Evolutionary conservation across 2,113 vertebrate genomes (phyloP).

Genomic region (Psephotus haematonotus): DNA sequence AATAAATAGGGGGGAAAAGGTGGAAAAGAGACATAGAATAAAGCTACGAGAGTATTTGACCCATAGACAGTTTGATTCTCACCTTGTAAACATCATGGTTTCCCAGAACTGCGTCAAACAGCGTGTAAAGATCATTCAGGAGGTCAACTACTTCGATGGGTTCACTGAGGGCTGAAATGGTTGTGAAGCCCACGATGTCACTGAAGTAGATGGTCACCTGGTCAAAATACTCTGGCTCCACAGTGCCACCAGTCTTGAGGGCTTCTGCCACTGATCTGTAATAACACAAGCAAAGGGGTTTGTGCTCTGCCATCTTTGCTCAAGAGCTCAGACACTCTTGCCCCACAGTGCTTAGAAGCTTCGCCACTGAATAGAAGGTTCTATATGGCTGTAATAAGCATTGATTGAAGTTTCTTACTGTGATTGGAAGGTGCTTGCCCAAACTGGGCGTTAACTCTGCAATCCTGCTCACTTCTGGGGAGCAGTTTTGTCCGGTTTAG

Average conservation of each 20-base stretch:
- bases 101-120: conserved; percentile 89
- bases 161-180: conserved; percentile 92
- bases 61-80: neutral
- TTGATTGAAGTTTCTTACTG: neutral
- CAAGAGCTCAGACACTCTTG: neutral
- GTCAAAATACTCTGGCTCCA: conserved; percentile 92
- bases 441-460: neutral
- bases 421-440: neutral
- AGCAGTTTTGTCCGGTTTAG: neutral
- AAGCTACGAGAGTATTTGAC: neutral
- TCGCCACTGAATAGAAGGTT: neutral
- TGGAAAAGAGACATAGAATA: neutral
- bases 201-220: conserved; percentile 96
- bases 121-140: conserved; percentile 90
- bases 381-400: neutral
- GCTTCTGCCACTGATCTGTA: conserved; percentile 90
- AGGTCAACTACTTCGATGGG: conserved; percentile 93
- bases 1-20: neutral
- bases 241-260: conserved; percentile 86
- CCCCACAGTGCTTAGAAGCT: neutral
- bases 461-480: neutral
- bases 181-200: conserved; percentile 91
- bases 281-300: neutral
- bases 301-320: too few relatives aligned
- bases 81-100: conserved; percentile 96